phyloP scores from a whole-genome alignment of 1,140 invertebrate species.

The Listronotus bonariensis region DNA sequence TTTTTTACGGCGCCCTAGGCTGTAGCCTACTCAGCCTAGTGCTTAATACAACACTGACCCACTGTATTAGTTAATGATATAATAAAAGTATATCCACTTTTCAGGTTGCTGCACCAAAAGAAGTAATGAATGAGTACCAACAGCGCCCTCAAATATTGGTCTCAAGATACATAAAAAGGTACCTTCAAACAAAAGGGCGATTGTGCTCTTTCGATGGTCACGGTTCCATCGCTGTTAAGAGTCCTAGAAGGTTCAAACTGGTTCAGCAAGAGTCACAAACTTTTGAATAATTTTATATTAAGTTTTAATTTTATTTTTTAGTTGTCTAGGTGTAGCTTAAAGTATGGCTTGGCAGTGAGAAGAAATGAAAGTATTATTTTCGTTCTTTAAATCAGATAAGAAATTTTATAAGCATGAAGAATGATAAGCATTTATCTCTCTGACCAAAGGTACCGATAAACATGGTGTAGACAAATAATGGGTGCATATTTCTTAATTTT shows the following conservation, averaged over 20 bases:
- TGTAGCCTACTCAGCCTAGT: no score
- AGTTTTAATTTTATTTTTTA: not conserved
- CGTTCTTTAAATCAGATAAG: no score
- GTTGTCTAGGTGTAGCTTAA: not conserved
- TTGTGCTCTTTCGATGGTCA: slow-evolving; percentile 72
- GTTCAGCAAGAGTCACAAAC: slow-evolving; percentile 89
- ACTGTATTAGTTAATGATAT: no score
- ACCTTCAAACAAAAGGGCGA: slow-evolving; percentile 75
- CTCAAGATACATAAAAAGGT: slow-evolving; percentile 83
- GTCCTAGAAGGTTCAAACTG: slow-evolving; percentile 81
- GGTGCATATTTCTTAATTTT: no score
- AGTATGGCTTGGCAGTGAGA: not conserved
- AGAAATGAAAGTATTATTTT: not conserved
- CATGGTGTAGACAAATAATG: no score
- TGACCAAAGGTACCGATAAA: no score
- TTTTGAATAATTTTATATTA: slow-evolving; percentile 72
- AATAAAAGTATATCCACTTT: slow-evolving; percentile 29
- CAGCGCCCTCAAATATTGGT: slow-evolving; percentile 87
- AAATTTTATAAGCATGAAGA: no score
- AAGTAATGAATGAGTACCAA: slow-evolving; percentile 92
- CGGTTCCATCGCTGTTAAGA: slow-evolving; percentile 79
- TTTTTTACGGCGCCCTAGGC: no score
- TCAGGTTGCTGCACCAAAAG: slow-evolving; percentile 83
- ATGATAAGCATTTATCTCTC: no score
- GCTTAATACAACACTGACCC: no score